A percentile compares a stretch with the other conserved stretches of the same genome.
Evolutionary conservation across 2,888 invertebrate species (phyloP).

Genomic region (Litoditis marina): DNA sequence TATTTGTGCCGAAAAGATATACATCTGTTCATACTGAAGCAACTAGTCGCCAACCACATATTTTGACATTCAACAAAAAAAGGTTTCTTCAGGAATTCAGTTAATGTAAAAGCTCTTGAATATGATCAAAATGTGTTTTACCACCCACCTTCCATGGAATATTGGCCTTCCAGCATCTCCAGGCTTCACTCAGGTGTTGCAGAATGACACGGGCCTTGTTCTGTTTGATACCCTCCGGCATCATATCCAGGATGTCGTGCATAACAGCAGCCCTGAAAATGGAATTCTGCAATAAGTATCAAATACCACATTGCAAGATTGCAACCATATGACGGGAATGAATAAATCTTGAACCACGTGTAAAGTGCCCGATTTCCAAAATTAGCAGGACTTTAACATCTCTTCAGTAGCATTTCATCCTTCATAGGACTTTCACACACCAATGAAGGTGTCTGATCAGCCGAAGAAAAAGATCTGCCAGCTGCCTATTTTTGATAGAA

Average conservation of each 20-base stretch:
- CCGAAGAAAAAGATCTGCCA: too few relatives aligned
- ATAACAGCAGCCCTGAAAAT: slow-evolving; percentile 65
- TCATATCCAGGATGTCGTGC: slow-evolving; percentile 99
- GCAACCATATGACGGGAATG: too few relatives aligned
- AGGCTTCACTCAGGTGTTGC: slow-evolving; percentile 97
- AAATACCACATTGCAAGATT: background rate
- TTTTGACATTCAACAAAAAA: background rate
- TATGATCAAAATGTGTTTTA: background rate
- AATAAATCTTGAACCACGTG: too few relatives aligned
- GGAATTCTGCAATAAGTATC: background rate
- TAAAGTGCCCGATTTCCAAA: too few relatives aligned
- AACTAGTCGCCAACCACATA: too few relatives aligned
- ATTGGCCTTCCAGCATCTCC: slow-evolving; percentile 99
- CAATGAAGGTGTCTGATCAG: too few relatives aligned
- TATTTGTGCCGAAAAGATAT: too few relatives aligned
- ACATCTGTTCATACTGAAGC: too few relatives aligned
- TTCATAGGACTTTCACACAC: too few relatives aligned
- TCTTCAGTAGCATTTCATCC: background rate
- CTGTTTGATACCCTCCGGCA: slow-evolving; percentile 99
- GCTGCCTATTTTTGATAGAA: background rate
- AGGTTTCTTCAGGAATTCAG: background rate
- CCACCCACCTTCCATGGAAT: slow-evolving; percentile 91
- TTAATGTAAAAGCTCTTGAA: too few relatives aligned
- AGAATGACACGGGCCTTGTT: slow-evolving; percentile 98
- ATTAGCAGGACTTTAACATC: background rate